A percentile compares a stretch with the other conserved stretches of the same genome.
Evolutionary conservation across 2,888 invertebrate genomes (phyloP).

Genomic region (Linyphia triangularis): DNA sequence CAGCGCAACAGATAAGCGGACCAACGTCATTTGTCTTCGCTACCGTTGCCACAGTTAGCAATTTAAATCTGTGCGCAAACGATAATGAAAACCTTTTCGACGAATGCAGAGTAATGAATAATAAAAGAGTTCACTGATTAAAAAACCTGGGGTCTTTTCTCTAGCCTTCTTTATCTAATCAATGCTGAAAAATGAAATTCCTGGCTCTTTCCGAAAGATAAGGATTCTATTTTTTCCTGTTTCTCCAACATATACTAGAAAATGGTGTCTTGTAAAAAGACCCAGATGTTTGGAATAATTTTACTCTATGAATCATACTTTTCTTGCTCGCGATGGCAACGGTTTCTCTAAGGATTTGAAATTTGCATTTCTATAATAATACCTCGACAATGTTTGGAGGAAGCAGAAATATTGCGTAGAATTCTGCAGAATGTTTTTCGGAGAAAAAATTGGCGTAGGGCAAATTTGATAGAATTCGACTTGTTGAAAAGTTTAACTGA

Average conservation of each 20-base stretch:
- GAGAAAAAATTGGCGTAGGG: conserved; percentile 2
- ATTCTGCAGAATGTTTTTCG: background rate
- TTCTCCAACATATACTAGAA: background rate
- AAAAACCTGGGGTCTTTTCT: conserved; percentile 19
- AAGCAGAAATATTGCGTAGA: background rate
- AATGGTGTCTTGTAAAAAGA: conserved; percentile 51
- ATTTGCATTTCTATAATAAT: conserved; percentile 52
- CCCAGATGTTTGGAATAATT: conserved; percentile 56
- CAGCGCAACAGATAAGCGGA: conserved; percentile 51
- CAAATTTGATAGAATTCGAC: conserved; percentile 36
- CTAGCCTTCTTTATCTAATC: conserved; percentile 55
- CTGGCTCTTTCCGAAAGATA: conserved; percentile 24
- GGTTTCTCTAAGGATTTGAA: conserved; percentile 1
- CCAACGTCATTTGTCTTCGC: conserved; percentile 42
- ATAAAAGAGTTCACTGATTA: conserved; percentile 58
- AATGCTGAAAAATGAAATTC: conserved; percentile 43
- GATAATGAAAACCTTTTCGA: conserved; percentile 68
- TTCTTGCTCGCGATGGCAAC: background rate
- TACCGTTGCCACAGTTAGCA: conserved; percentile 39
- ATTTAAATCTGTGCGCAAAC: conserved; percentile 38
- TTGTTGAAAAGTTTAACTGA: conserved; percentile 32
- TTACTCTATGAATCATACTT: conserved; percentile 47
- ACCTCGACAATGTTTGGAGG: conserved; percentile 13
- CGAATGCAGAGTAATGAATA: conserved; percentile 62
- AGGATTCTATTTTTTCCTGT: conserved; percentile 23